A percentile compares a stretch with the other conserved stretches of the same genome.
Conservation (phyloP, 2,113 vertebrate species). For the Callopanchax toddi region DNA sequence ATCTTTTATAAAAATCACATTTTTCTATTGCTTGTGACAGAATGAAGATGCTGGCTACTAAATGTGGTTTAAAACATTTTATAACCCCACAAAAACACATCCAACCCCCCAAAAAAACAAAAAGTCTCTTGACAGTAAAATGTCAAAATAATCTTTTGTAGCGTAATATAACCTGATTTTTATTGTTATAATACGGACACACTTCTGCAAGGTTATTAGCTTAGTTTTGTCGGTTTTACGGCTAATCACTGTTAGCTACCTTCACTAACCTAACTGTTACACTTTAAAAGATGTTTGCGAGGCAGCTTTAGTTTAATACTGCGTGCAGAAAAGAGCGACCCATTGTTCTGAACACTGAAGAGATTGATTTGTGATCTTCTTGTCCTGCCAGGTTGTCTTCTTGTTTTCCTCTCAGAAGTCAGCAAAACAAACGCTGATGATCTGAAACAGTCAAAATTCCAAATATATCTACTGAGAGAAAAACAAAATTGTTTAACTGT, state of each 20-base stretch:
- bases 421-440: not conserved
- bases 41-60: too few species aligned
- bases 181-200: too few species aligned
- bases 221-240: too few species aligned
- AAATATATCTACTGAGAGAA: not conserved
- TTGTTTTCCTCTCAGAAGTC: not conserved
- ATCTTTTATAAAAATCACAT: not conserved
- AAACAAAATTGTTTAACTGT: not conserved
- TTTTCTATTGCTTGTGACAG: not conserved
- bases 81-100: not conserved
- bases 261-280: too few species aligned
- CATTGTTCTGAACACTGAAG: not conserved
- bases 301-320: not conserved
- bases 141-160: not conserved
- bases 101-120: too few species aligned
- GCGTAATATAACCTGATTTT: too few species aligned
- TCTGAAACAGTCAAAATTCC: conserved; percentile 1
- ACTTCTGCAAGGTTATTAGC: too few species aligned
- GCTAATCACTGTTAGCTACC: too few species aligned
- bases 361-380: not conserved
- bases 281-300: too few species aligned
- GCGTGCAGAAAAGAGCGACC: not conserved
- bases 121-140: not conserved
- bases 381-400: not conserved
- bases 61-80: not conserved